Conservation (phyloP, 2,888 invertebrate species). For the Scaptomyza parva region DNA sequence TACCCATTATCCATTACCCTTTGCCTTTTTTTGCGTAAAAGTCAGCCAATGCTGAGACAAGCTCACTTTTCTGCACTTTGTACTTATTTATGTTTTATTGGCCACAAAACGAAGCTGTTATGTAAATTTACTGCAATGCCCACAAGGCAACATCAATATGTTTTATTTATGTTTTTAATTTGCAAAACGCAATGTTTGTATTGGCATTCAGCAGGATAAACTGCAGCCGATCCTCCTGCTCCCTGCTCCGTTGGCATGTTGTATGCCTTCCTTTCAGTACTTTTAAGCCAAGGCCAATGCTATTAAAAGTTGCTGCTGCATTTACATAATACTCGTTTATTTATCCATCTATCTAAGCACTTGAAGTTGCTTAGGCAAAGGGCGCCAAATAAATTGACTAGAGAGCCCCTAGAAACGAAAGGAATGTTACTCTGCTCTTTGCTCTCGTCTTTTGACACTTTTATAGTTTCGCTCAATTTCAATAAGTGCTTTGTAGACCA, state of each 20-base stretch:
- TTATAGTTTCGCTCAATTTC: slow-evolving; percentile 77
- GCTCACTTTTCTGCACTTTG: neutral
- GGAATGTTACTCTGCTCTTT: slow-evolving; percentile 24
- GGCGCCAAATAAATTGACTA: slow-evolving; percentile 17
- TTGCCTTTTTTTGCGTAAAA: neutral
- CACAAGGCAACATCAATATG: slow-evolving; percentile 31
- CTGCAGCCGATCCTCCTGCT: slow-evolving; percentile 16
- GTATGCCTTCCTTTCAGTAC: too few species aligned
- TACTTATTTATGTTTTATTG: slow-evolving; percentile 19
- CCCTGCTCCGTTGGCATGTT: neutral
- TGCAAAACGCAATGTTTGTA: slow-evolving; percentile 48
- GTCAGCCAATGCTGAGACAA: slow-evolving; percentile 14
- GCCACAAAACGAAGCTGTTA: slow-evolving; percentile 21
- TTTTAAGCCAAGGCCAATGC: slow-evolving; percentile 18
- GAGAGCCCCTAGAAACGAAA: slow-evolving; percentile 33
- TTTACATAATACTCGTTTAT: slow-evolving; percentile 62
- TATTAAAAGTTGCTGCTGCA: slow-evolving; percentile 47
- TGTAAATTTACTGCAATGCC: slow-evolving; percentile 41
- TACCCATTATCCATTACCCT: neutral
- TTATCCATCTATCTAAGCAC: slow-evolving; percentile 58
- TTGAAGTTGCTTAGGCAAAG: slow-evolving; percentile 62
- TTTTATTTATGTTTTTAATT: slow-evolving; percentile 66
- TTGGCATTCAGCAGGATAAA: slow-evolving; percentile 27
- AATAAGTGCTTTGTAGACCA: slow-evolving; percentile 55
- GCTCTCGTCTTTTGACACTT: slow-evolving; percentile 70